Percentiles rank a stretch among this genome's conserved stretches.
Evolutionary conservation across 2,797 vertebrate species (phyloP).

Genomic region (Amphiprion clarkii): DNA sequence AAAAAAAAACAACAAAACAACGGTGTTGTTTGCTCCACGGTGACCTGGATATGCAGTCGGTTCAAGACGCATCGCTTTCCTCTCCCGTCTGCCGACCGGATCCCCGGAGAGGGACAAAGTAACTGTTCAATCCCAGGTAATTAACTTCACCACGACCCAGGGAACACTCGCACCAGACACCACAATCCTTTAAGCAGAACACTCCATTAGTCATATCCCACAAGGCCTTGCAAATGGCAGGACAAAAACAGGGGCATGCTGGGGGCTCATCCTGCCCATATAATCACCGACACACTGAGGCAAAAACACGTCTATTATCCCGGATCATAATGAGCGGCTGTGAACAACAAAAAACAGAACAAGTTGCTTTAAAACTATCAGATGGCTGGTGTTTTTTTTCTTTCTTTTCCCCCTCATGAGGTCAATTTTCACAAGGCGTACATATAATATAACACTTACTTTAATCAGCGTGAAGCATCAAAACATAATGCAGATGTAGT

Average conservation of each 20-base stretch:
- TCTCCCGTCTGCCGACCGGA: conserved; percentile 60
- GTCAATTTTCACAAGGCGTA: conserved; percentile 22
- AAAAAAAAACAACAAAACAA: neutral
- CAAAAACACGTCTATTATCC: conserved; percentile 41
- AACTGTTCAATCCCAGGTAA: conserved; percentile 84
- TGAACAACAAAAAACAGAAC: conserved; percentile 1
- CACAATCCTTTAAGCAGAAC: conserved; percentile 82
- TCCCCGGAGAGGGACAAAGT: conserved; percentile 74
- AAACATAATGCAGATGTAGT: conserved; percentile 50
- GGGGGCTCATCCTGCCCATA: conserved; percentile 57
- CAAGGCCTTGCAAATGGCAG: conserved; percentile 74
- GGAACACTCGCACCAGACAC: conserved; percentile 76
- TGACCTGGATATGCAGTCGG: conserved; percentile 73
- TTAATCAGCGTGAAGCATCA: conserved; percentile 42
- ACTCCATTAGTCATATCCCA: conserved; percentile 80
- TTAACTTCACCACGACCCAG: conserved; percentile 82
- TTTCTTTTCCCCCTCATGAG: conserved; percentile 4
- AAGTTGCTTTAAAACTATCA: conserved; percentile 28
- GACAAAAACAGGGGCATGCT: conserved; percentile 67
- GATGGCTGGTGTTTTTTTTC: neutral
- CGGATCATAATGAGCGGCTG: conserved; percentile 32
- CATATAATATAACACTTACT: neutral
- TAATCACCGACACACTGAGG: conserved; percentile 53
- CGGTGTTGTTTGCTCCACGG: conserved; percentile 37
- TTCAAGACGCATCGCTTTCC: conserved; percentile 66